Base-by-base conservation (phyloP, 2,113 vertebrate species). In the Cyanocitta stelleri region DNA sequence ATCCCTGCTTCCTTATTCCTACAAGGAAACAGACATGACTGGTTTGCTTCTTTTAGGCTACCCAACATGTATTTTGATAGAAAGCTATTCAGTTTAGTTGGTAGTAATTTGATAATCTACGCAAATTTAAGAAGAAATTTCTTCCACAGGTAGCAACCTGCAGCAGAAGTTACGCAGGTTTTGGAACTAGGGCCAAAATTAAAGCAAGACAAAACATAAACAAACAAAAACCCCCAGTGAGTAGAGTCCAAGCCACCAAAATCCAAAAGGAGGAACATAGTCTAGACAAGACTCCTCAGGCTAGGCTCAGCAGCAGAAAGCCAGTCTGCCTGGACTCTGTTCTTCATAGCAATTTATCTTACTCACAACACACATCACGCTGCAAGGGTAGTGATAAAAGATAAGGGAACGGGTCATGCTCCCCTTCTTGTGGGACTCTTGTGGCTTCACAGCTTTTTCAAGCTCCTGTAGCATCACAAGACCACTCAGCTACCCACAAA, bases 141-240 rank as follows among this genome's bases (percentile, higher is more conserved):
- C 30, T 63, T 67, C 35, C 10, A 44, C 39, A 54, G 39, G 33
- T 24, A 54, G 16, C 27, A 79, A n/a, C 18, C n/a, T 51, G 5
- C 35, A 89, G n/a, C 37, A 86, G 18, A 64, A 86, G 17, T 16
- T 43, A 69, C 4, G 7, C 0, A 19, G 0, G 7, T 18, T 30
- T 83, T 66, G 18, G 11, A 71, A 32, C 39, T 29, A 73, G 14
- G 10, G 27, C 12, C 11, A 75, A 78, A 90, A 30, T 32, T 44
- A 61, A 86, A 39, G 32, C 29, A 85, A 17, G 33, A 39, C 9
- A 41, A 75, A 76, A 46, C 19, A 56, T n/a, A 54, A 46, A n/a
- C 4, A 15, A 64, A 27, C 6, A 52, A 49, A 23, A 30, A 3
- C 1, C 0, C 4, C 3, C 3, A 39, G 30, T 8, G 16, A 74